These are phyloP conservation scores for Trachymyrmex cornetzi DNA, from an alignment of 1,140 invertebrate species.

Conservation along the genomic window DNA sequence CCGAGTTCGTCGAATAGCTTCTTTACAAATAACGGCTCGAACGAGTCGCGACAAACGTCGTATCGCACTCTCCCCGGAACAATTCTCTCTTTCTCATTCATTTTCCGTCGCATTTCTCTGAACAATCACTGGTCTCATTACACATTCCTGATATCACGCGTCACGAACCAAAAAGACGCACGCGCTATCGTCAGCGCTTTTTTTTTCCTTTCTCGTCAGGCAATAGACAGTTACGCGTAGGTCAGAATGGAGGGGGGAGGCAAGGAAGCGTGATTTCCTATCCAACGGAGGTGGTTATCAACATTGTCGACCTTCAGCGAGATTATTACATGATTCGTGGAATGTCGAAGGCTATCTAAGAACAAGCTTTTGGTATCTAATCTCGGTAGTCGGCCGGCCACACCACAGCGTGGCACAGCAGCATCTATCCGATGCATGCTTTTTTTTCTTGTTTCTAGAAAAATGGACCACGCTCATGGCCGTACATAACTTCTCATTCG, in stretches of 20 bases:
- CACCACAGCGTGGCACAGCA: constrained; percentile 58
- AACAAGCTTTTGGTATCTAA: constrained; percentile 75
- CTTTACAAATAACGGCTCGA: constrained; percentile 56
- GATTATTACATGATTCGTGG: constrained; percentile 76
- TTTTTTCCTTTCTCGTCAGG: not conserved
- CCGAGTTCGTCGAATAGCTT: constrained; percentile 51
- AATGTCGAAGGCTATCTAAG: constrained; percentile 72
- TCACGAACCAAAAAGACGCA: constrained; percentile 34
- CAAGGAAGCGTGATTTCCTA: constrained; percentile 59
- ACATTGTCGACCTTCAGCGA: constrained; percentile 72
- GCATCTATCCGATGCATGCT: constrained; percentile 64
- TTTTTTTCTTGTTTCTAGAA: constrained; percentile 35
- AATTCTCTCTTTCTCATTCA: constrained; percentile 10
- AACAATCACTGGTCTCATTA: constrained; percentile 30
- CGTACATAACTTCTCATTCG: not conserved
- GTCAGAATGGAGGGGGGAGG: not conserved
- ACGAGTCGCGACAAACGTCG: constrained; percentile 27
- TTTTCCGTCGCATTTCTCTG: constrained; percentile 13
- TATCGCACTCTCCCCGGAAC: constrained; percentile 29
- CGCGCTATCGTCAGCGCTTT: constrained; percentile 21
- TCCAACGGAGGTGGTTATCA: constrained; percentile 51
- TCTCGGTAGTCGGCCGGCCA: constrained; percentile 50
- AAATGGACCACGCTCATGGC: not conserved
- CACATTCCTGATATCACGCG: constrained; percentile 32
- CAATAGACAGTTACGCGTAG: not conserved